phyloP scores from a whole-genome alignment of 2,797 vertebrate genomes.

The Erithacus rubecula region DNA sequence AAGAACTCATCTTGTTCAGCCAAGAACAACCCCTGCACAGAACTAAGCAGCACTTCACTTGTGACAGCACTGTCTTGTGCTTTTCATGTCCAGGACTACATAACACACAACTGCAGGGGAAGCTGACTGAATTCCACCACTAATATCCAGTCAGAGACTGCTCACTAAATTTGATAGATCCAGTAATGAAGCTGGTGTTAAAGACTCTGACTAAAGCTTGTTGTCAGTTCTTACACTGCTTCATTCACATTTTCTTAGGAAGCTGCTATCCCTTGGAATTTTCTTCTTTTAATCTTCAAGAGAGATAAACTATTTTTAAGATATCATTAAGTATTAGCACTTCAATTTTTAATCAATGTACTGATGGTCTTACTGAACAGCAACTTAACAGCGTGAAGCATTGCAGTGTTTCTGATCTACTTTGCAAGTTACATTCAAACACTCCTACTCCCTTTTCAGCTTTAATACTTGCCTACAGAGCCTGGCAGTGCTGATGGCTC shows the following conservation, averaged over 20 bases:
- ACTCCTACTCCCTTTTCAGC: conserved; percentile 49
- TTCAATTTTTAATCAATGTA: conserved; percentile 29
- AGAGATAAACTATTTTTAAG: background rate
- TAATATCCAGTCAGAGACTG: background rate
- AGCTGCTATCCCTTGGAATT: background rate
- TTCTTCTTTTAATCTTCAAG: conserved; percentile 12
- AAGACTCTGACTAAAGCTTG: background rate
- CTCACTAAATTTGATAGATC: background rate
- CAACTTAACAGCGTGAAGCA: background rate
- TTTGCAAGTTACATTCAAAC: conserved; percentile 26
- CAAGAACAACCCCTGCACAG: conserved; percentile 24
- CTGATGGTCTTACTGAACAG: background rate
- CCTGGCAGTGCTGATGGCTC: conserved; percentile 47
- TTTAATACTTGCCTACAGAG: conserved; percentile 54
- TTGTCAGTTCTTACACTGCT: background rate
- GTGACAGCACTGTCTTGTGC: background rate
- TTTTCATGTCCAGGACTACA: background rate
- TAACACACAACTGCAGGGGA: background rate
- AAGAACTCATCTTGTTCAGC: background rate
- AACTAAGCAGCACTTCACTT: background rate
- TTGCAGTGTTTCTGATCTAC: conserved; percentile 8
- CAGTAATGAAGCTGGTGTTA: background rate
- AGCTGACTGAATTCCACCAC: background rate
- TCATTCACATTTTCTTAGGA: background rate
- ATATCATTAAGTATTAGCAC: conserved; percentile 27